Conservation (phyloP, 2,113 vertebrate species). For the Mixornis gularis region DNA sequence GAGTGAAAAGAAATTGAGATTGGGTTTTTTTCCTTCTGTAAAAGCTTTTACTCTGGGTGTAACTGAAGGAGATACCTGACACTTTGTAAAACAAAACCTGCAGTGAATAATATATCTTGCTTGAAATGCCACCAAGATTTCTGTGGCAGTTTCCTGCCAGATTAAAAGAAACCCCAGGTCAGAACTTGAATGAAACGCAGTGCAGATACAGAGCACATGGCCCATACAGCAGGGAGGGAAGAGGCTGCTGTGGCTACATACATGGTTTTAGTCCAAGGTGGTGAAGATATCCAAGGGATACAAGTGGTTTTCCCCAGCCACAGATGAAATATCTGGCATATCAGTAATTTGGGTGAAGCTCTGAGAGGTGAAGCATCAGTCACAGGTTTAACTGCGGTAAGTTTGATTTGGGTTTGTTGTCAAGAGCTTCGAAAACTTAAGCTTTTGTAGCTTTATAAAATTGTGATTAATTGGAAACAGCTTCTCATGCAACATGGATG, state of each 20-base stretch:
- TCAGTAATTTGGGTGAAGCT: not conserved
- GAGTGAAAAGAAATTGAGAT: not conserved
- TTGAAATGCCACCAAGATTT: not conserved
- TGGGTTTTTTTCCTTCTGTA: not conserved
- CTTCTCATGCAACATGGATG: not conserved
- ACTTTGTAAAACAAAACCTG: not conserved
- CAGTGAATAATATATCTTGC: not conserved
- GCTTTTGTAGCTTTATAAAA: not conserved
- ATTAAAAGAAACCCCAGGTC: not conserved
- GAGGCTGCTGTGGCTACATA: not conserved
- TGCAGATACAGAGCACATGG: not conserved
- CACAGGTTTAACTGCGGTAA: not conserved
- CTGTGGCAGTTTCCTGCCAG: not conserved
- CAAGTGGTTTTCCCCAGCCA: not conserved
- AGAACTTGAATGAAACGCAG: not conserved
- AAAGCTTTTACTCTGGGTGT: not conserved
- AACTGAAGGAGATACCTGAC: not conserved
- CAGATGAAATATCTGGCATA: not conserved
- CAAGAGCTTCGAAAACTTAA: not conserved
- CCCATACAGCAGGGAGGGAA: not conserved
- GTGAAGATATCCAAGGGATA: not conserved
- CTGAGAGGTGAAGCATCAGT: not conserved
- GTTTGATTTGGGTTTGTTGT: not conserved
- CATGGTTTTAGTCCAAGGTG: not conserved
- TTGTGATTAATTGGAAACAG: not conserved